phyloP scores from a whole-genome alignment of 2,888 invertebrate species.

The Drosophila putrida region DNA sequence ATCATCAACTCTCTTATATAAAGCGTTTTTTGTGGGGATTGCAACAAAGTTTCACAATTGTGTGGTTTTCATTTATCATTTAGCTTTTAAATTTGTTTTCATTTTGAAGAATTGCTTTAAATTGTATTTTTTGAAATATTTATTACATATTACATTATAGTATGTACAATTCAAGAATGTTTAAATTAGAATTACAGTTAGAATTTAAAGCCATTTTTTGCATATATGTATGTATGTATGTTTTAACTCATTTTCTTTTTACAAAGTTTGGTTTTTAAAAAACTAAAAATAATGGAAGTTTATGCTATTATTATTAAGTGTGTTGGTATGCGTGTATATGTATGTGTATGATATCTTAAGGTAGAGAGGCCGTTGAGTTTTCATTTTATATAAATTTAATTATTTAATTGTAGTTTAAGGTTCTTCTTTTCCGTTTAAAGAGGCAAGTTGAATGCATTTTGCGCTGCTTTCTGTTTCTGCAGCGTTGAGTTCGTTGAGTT shows the following conservation, averaged over 20 bases:
- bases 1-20: slow-evolving; percentile 42
- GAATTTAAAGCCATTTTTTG: slow-evolving; percentile 71
- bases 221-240: slow-evolving; percentile 32
- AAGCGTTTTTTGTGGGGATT: slow-evolving; percentile 59
- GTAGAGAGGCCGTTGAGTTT: slow-evolving; percentile 62
- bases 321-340: slow-evolving; percentile 32
- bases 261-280: slow-evolving; percentile 34
- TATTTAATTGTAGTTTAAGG: slow-evolving; percentile 42
- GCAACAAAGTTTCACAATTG: slow-evolving; percentile 71
- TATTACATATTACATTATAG: slow-evolving; percentile 37
- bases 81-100: slow-evolving; percentile 21
- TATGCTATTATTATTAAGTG: slow-evolving; percentile 35
- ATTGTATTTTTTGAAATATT: slow-evolving; percentile 28
- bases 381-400: slow-evolving; percentile 17
- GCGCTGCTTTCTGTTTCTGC: slow-evolving; percentile 60
- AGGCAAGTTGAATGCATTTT: slow-evolving; percentile 79
- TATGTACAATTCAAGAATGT: slow-evolving; percentile 77
- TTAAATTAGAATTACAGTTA: slow-evolving; percentile 53
- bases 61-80: slow-evolving; percentile 14
- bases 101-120: slow-evolving; percentile 27
- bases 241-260: slow-evolving; percentile 46
- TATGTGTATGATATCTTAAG: slow-evolving; percentile 58
- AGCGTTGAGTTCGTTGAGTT: slow-evolving; percentile 64
- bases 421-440: slow-evolving; percentile 29
- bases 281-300: slow-evolving; percentile 76